Evolutionary conservation across 2,797 vertebrate genomes (phyloP), one percentile per base, ranked within the genome.

Genomic region (Macrochelys suwanniensis): DNA sequence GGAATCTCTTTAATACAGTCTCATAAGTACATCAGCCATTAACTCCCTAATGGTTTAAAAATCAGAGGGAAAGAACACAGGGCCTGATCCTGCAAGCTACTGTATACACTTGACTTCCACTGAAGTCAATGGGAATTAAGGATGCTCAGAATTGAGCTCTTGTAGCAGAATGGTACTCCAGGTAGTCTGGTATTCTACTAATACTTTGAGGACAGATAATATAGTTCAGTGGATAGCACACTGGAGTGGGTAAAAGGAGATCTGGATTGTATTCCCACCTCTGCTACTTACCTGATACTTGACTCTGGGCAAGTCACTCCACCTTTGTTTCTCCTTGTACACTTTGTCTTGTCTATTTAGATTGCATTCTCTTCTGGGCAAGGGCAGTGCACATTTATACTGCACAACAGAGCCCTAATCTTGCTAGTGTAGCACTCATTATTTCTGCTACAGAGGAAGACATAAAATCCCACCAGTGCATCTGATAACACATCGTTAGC

Each of bases 11-110:
- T 83, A 94, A 77, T 71, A 79, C 68, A 89, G 23, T 90, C n/a
- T 94, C 83, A 85, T 96, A 87, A 91, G 84, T 94, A 80, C 78
- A 82, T 81, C 87, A 81, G 81, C 82, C 89, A 88, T 94, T 95
- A 96, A 95, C 85, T 21, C 50, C 50, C 28, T 94, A 92, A 93
- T 78, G 42, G 3, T 57, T 56, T 53, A 92, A 68, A 79, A 87
- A 90, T 84, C 25, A 49, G 49, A 81, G 47, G 79, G 50, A 25
- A 65, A 76, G 68, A 3, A 28, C 0, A 89, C 89, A 92, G 7
- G 2, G 49, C 78, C 11, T 82, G 42, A 3, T 5, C 2, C 31
- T 81, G 33, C 50, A 54, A 77, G 19, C 4, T 93, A 37, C 6
- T 81, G 23, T 47, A 28, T 31, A 76, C 4, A 2, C 82, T 84